phyloP scores from a whole-genome alignment of 2,113 vertebrate species.

The Urocitellus parryii region DNA sequence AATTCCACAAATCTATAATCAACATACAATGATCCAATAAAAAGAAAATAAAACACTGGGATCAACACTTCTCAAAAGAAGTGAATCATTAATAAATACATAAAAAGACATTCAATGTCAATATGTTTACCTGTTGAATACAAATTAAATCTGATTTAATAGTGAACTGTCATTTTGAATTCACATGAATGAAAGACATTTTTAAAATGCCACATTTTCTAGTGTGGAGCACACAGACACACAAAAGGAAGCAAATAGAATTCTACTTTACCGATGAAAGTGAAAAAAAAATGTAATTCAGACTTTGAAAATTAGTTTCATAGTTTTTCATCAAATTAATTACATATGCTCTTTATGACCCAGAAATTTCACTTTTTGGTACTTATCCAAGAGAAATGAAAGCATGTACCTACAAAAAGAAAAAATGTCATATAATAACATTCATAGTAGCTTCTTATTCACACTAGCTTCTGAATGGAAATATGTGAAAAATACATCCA shows the following conservation, averaged over 20 bases:
- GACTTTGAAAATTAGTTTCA: constrained; percentile 33
- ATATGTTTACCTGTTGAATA: background rate
- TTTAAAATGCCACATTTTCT: background rate
- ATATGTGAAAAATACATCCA: background rate
- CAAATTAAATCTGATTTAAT: background rate
- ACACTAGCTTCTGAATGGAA: background rate
- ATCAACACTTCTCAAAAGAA: background rate
- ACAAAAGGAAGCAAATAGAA: background rate
- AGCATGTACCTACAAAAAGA: background rate
- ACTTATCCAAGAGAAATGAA: constrained; percentile 32
- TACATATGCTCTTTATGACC: background rate
- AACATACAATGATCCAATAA: background rate
- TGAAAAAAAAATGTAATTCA: background rate
- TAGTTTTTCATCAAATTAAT: constrained; percentile 49
- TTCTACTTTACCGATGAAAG: background rate
- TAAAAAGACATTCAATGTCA: background rate
- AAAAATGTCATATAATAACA: background rate
- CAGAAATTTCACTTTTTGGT: constrained; percentile 2
- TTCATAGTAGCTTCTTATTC: constrained; percentile 19
- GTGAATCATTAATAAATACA: background rate
- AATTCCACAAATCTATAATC: background rate
- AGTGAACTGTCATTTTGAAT: background rate
- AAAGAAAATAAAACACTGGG: background rate
- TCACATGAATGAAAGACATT: background rate
- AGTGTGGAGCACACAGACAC: background rate